Percentiles rank a stretch among this genome's conserved stretches.
These are phyloP conservation scores for Plecotus auritus DNA, from an alignment of 2,113 vertebrate genomes.

Conservation along the genomic window DNA sequence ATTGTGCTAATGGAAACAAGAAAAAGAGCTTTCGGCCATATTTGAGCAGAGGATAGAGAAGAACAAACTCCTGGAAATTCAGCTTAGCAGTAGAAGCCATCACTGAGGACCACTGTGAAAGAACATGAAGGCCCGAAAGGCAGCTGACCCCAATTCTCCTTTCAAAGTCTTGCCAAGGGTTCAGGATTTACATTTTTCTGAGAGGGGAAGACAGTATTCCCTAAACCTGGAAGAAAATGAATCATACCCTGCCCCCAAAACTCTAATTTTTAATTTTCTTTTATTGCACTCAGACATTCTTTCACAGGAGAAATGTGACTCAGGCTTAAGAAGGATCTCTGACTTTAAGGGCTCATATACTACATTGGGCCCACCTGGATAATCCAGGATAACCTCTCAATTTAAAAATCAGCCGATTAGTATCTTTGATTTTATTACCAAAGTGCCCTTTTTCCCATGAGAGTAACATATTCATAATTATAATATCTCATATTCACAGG, in stretches of 20 bases:
- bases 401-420: not conserved
- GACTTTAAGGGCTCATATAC: not conserved
- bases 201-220: not conserved
- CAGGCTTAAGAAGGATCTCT: not conserved
- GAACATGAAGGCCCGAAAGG: not conserved
- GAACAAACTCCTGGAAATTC: not conserved
- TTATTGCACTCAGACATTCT: not conserved
- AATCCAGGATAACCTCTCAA: not conserved
- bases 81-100: not conserved
- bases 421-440: not conserved
- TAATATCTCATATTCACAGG: not conserved
- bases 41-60: not conserved
- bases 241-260: not conserved
- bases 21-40: not conserved
- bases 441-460: not conserved
- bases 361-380: not conserved
- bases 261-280: not conserved
- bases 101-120: not conserved
- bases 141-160: not conserved
- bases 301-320: not conserved
- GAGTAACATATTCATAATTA: not conserved
- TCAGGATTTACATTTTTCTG: not conserved
- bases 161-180: not conserved
- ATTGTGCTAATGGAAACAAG: not conserved
- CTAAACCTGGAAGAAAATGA: not conserved